Conservation (phyloP, 2,888 invertebrate genomes). For the Lutraria lutraria region DNA sequence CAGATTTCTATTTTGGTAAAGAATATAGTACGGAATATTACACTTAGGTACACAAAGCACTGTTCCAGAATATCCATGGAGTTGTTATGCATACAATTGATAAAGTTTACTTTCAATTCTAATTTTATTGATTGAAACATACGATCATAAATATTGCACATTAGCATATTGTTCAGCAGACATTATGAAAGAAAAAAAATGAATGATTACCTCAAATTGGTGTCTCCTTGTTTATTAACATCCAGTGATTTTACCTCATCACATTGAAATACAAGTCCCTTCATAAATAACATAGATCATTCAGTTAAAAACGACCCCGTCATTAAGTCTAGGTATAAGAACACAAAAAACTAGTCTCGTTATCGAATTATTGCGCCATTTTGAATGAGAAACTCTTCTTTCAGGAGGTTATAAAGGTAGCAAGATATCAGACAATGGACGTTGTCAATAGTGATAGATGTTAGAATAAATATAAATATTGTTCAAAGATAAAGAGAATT, state of each 20-base stretch:
- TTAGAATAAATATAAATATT: background rate
- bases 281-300: too few relatives aligned
- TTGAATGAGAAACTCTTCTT: constrained; percentile 1
- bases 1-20: too few relatives aligned
- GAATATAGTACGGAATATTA: too few relatives aligned
- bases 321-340: background rate
- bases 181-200: background rate
- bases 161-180: too few relatives aligned
- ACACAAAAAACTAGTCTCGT: background rate
- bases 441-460: constrained; percentile 15
- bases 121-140: too few relatives aligned
- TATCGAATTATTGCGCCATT: constrained; percentile 3
- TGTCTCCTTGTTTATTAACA: background rate
- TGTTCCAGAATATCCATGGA: too few relatives aligned
- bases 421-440: background rate
- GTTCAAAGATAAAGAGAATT: background rate
- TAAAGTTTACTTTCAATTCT: too few relatives aligned
- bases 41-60: too few relatives aligned
- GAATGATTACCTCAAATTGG: background rate
- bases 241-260: background rate
- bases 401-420: background rate
- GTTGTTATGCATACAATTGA: too few relatives aligned
- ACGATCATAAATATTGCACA: too few relatives aligned
- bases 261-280: background rate
- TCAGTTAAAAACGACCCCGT: too few relatives aligned